These are phyloP conservation scores for Melipona beecheii DNA, from an alignment of 2,888 invertebrate species.

Conservation along the genomic window DNA sequence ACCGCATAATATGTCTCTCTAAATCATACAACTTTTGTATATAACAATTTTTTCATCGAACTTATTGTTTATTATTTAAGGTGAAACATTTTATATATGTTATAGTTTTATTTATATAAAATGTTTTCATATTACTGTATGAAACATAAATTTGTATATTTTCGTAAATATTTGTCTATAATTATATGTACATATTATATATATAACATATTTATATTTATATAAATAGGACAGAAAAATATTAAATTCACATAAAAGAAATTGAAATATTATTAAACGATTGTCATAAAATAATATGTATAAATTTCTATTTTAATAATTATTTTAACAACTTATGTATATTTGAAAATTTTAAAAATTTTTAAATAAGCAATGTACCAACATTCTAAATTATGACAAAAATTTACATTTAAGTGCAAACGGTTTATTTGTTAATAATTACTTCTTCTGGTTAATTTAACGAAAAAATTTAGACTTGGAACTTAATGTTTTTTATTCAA, in stretches of 20 bases:
- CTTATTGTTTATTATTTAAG: too few relatives aligned
- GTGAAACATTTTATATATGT: too few relatives aligned
- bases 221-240: not conserved
- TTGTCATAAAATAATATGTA: not conserved
- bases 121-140: conserved; percentile 6
- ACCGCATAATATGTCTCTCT: too few relatives aligned
- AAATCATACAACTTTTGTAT: too few relatives aligned
- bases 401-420: not conserved
- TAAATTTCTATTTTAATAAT: not conserved
- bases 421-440: not conserved
- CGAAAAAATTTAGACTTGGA: not conserved
- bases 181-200: not conserved
- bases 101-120: not conserved
- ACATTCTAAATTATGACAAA: conserved; percentile 6
- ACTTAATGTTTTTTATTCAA: not conserved
- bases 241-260: not conserved
- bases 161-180: conserved; percentile 25
- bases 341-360: not conserved
- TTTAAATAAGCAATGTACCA: not conserved
- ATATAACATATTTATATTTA: conserved; percentile 11
- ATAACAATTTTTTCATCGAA: too few relatives aligned
- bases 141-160: conserved; percentile 11
- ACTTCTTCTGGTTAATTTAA: not conserved
- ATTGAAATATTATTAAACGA: not conserved
- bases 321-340: not conserved